phyloP scores from a whole-genome alignment of 2,113 vertebrate genomes.

The human region GRCh38 chr6:25329001-25329500 shows the following conservation, averaged over 20 bases:
- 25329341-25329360: fast-evolving
- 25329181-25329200: neutral
- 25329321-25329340: neutral
- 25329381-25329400: neutral
- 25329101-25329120: neutral
- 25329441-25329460: neutral
- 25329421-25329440: neutral
- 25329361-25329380: neutral
- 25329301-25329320: neutral
- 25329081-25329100: neutral
- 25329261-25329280: fast-evolving
- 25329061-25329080: neutral
- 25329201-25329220: neutral
- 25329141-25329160: neutral
- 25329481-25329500: neutral
- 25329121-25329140: neutral
- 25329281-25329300: neutral
- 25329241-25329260: neutral
- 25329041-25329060: neutral
- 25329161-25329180: neutral
- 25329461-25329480: too few species aligned
- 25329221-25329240: neutral
- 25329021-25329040: neutral
- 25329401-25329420: neutral
- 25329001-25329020: slow-evolving; percentile 4